A percentile compares a stretch with the other conserved stretches of the same genome.
Conservation (phyloP, 2,888 invertebrate species). For the Amphipoea lucens region DNA sequence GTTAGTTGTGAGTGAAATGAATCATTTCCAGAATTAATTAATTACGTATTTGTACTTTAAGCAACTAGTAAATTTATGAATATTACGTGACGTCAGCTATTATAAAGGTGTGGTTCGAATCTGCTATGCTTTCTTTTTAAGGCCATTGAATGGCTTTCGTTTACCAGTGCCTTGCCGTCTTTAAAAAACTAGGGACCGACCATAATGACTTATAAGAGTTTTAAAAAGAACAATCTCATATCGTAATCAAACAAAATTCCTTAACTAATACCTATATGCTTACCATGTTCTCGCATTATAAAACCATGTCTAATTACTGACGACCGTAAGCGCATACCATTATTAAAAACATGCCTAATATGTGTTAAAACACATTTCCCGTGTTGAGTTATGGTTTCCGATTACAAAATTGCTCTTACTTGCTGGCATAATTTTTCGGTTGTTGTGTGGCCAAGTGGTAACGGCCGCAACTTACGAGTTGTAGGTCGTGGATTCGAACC, state of each 20-base stretch:
- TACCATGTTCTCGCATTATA: background rate
- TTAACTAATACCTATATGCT: background rate
- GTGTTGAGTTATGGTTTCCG: background rate
- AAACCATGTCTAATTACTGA: background rate
- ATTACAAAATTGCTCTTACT: background rate
- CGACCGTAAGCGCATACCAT: background rate
- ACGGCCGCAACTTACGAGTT: no score
- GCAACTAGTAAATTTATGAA: no score
- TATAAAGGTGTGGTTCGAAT: background rate
- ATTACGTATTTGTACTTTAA: no score
- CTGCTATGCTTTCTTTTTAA: background rate
- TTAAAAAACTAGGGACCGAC: background rate
- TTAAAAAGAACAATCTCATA: background rate
- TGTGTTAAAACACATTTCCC: background rate
- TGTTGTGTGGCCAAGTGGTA: no score
- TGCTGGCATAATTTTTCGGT: background rate
- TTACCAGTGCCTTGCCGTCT: background rate
- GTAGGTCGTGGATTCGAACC: no score
- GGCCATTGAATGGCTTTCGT: background rate
- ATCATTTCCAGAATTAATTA: no score
- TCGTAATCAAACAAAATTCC: background rate
- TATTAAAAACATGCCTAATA: background rate
- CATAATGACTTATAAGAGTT: background rate
- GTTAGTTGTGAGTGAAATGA: no score
- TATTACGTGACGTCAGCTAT: background rate